Percentiles rank a stretch among this genome's conserved stretches.
Conservation (phyloP, 2,888 invertebrate genomes). For the Noctua fimbriata region DNA sequence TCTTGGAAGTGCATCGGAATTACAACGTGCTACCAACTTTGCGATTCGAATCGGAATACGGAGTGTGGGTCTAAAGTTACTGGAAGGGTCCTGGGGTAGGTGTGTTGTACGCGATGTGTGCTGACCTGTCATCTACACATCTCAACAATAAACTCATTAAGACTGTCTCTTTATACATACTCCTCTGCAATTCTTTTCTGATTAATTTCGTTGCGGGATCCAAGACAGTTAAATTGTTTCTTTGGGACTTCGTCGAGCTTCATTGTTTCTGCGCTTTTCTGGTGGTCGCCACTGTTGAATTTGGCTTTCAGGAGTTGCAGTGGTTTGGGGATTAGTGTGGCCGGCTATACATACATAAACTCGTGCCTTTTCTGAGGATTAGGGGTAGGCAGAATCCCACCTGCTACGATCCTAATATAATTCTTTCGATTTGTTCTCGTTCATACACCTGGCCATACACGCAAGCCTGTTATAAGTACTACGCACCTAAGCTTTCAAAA, state of each 20-base stretch:
- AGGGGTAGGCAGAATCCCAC: too few relatives aligned
- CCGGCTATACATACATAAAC: too few relatives aligned
- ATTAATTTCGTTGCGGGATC: too few relatives aligned
- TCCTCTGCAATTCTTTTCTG: too few relatives aligned
- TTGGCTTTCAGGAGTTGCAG: too few relatives aligned
- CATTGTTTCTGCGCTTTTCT: not conserved
- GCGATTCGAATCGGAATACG: conserved; percentile 81
- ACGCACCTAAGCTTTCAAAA: not conserved
- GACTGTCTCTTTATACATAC: not conserved
- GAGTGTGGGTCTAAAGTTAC: conserved; percentile 67
- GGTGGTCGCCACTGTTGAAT: too few relatives aligned
- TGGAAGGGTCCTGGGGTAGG: conserved; percentile 67
- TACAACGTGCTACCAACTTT: conserved; percentile 85
- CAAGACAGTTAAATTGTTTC: too few relatives aligned
- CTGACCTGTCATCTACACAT: not conserved
- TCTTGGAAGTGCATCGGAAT: conserved; percentile 86
- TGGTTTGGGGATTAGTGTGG: too few relatives aligned
- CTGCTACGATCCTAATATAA: too few relatives aligned
- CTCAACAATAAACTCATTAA: not conserved
- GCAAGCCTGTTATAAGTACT: not conserved
- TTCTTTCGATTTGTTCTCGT: not conserved
- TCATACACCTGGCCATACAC: not conserved
- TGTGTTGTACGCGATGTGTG: not conserved
- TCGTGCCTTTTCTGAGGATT: too few relatives aligned
- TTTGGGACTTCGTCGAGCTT: too few relatives aligned